A percentile compares a stretch with the other conserved stretches of the same genome.
phyloP scores from a whole-genome alignment of 2,797 vertebrate genomes.

The Moxostoma hubbsi region DNA sequence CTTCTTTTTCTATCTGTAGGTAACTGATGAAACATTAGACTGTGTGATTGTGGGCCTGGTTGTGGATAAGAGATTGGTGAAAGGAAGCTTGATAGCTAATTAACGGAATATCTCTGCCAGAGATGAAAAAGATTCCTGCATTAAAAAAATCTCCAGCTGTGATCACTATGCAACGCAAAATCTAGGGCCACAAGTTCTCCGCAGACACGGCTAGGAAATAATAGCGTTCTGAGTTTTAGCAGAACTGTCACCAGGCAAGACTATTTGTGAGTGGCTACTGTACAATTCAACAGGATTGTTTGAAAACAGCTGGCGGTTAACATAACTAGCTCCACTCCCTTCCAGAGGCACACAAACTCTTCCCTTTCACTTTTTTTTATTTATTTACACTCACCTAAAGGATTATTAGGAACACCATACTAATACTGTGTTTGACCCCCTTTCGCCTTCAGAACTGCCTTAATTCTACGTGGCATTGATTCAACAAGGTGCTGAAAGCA shows the following conservation, averaged over 20 bases:
- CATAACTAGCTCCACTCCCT: not conserved
- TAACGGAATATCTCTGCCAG: slow-evolving; percentile 47
- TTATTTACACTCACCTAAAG: no score
- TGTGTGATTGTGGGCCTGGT: slow-evolving; percentile 46
- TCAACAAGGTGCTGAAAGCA: no score
- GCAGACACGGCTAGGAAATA: slow-evolving; percentile 34
- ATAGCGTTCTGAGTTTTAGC: slow-evolving; percentile 10
- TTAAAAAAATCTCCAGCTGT: slow-evolving; percentile 46
- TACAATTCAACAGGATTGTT: slow-evolving; percentile 50
- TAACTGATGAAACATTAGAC: slow-evolving; percentile 48
- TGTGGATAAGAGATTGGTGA: slow-evolving; percentile 34
- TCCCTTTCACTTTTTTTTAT: no score
- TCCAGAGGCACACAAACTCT: no score
- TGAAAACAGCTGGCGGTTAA: slow-evolving; percentile 37
- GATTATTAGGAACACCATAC: no score
- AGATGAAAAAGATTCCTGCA: slow-evolving; percentile 41
- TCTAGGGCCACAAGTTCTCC: slow-evolving; percentile 32
- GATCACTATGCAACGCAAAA: slow-evolving; percentile 32
- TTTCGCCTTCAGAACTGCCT: no score
- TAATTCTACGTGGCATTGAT: no score
- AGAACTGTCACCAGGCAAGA: slow-evolving; percentile 12
- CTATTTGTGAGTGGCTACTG: slow-evolving; percentile 22
- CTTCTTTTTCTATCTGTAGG: slow-evolving; percentile 44
- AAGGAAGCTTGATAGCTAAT: slow-evolving; percentile 50
- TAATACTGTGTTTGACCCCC: no score